Base-by-base conservation (phyloP, 1,140 invertebrate genomes). In the Druon quercuslanigerum region DNA sequence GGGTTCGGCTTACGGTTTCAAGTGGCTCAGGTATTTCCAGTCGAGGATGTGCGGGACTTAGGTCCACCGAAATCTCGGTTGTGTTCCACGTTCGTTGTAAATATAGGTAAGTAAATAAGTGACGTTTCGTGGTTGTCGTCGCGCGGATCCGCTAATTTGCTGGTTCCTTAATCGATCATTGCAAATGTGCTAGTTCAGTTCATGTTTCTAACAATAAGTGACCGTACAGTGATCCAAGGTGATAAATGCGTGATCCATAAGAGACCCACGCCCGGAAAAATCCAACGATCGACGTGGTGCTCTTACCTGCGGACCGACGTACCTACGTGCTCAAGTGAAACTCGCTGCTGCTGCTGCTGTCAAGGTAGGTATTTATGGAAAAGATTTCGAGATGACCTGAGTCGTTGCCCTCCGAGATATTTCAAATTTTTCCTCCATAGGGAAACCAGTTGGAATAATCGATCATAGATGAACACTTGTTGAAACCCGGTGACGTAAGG, bases 41-140 rank as follows among this genome's bases (percentile, higher is more conserved):
- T 89, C 84, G 87, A 90, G 85, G 84, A 89, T 90, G 89, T 85
- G 87, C 84, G 86, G 84, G 77, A 83, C 85, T 79, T 86, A 82
- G 72, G 77, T 73, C 74, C 78, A 66, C 73, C 78, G 72, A 82
- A 85, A 83, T 85, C 78, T 75, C 77, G 78, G 78, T 78, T 80
- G 73, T 79, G 72, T 66, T 40, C 25, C 25, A 66, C 60, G 60
- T 66, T 66, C 40, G 70, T 84, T 82, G 87, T 87, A 84, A 82
- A 85, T 79, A 84, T 86, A 83, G 87, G 84, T 89, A 86, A 86
- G 85, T 88, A 80, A 74, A 75, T 70, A 56, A 79, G 72, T 82
- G 79, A 84, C 83, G 82, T 83, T 79, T 79, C 50, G 51, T 66
- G 60, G 33, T 66, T 66, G 12, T 40, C n/a, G 25, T 14, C 51